Evolutionary conservation across 2,113 vertebrate genomes (phyloP).

Genomic region (Caranx melampygus): DNA sequence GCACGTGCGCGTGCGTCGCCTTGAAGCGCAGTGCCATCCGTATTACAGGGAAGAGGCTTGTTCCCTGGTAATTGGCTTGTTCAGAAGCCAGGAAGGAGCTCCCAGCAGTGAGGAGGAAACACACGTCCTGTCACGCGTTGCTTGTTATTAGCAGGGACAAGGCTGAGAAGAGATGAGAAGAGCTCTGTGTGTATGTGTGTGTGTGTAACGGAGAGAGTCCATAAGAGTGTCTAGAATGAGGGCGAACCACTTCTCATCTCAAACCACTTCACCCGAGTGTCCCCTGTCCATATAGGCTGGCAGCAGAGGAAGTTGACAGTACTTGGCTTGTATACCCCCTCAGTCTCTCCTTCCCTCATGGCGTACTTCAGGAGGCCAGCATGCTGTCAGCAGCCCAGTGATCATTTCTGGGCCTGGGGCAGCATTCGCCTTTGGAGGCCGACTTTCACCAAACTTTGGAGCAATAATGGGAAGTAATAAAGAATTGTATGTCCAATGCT

Average conservation of each 20-base stretch:
- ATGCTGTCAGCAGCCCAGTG: constrained; percentile 58
- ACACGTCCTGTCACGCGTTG: constrained; percentile 81
- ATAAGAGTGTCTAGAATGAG: constrained; percentile 65
- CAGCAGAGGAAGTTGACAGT: constrained; percentile 58
- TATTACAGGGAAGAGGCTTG: constrained; percentile 83
- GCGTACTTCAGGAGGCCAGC: constrained; percentile 50
- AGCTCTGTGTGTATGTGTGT: constrained; percentile 44
- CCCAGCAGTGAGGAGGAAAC: constrained; percentile 82
- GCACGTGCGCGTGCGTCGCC: constrained; percentile 56
- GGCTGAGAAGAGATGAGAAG: constrained; percentile 76
- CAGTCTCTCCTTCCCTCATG: constrained; percentile 24
- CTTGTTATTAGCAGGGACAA: constrained; percentile 83
- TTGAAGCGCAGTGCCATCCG: constrained; percentile 75
- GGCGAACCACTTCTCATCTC: constrained; percentile 57
- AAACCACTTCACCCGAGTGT: constrained; percentile 68
- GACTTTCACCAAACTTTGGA: constrained; percentile 37
- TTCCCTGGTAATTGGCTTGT: constrained; percentile 86
- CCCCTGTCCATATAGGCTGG: constrained; percentile 64
- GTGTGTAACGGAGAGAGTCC: constrained; percentile 42
- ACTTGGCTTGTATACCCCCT: constrained; percentile 56
- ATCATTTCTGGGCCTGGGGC: constrained; percentile 59
- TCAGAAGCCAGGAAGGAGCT: constrained; percentile 81
- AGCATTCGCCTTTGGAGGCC: constrained; percentile 28
- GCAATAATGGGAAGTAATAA: constrained; percentile 34
- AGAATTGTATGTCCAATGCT: constrained; percentile 8